Evolutionary conservation across 2,888 invertebrate genomes (phyloP).

Genomic region (Agriotes lineatus): DNA sequence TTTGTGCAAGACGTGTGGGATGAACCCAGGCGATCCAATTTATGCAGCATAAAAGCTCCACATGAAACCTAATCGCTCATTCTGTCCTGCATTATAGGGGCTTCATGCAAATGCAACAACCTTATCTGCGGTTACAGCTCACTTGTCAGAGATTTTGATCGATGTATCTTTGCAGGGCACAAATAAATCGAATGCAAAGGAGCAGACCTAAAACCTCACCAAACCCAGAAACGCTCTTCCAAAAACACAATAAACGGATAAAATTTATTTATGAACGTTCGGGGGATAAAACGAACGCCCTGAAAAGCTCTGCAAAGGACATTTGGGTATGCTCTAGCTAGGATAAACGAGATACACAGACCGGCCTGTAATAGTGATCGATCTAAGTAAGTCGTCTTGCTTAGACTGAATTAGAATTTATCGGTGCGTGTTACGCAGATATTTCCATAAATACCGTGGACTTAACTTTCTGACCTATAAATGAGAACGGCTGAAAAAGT

Average conservation of each 20-base stretch:
- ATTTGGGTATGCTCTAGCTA: not conserved
- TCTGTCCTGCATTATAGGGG: constrained; percentile 11
- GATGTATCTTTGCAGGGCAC: constrained; percentile 10
- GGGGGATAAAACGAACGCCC: not conserved
- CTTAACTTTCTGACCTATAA: constrained; percentile 8
- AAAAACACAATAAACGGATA: not conserved
- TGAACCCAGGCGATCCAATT: too few relatives aligned
- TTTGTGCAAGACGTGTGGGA: too few relatives aligned
- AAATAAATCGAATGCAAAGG: not conserved
- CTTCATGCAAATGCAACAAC: constrained; percentile 11
- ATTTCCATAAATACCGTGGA: constrained; percentile 6
- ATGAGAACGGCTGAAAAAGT: not conserved
- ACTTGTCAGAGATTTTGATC: constrained; percentile 12
- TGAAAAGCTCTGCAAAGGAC: not conserved
- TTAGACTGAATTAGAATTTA: constrained; percentile 7
- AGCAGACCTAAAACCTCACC: not conserved
- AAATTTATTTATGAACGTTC: not conserved
- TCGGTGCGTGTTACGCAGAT: not conserved
- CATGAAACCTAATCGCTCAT: constrained; percentile 10
- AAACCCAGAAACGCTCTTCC: not conserved
- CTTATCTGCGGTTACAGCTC: constrained; percentile 5
- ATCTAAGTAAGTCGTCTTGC: not conserved
- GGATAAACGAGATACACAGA: not conserved
- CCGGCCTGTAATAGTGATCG: constrained; percentile 1
- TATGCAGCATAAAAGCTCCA: too few relatives aligned